Conservation (phyloP, 1,140 invertebrate genomes). For the Drosophila kurseongensis region DNA sequence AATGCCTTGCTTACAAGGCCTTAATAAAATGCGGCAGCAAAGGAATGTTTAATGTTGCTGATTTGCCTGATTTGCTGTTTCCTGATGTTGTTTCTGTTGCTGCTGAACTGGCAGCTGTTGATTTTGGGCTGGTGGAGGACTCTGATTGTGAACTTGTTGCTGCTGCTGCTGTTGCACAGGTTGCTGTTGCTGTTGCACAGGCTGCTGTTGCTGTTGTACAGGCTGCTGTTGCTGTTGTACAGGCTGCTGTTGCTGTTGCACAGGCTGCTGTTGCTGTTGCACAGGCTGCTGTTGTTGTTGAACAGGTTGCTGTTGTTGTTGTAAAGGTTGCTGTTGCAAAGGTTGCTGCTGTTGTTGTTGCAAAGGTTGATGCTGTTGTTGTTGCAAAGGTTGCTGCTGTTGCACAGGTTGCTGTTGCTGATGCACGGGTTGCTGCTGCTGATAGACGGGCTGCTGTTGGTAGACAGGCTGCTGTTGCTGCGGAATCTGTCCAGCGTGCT, state of each 20-base stretch:
- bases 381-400: constrained; percentile 18
- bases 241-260: constrained; percentile 37
- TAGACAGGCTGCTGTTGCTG: constrained; percentile 42
- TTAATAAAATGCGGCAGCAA: constrained; percentile 30
- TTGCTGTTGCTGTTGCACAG: constrained; percentile 22
- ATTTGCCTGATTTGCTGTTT: constrained; percentile 1
- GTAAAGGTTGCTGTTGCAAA: constrained; percentile 13
- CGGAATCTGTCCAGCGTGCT: constrained; percentile 61
- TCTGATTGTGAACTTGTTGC: constrained; percentile 40
- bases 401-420: constrained; percentile 27
- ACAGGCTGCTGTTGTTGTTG: constrained; percentile 18
- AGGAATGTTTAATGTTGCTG: constrained; percentile 62
- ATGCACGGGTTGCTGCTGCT: constrained; percentile 34
- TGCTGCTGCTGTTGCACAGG: constrained; percentile 34
- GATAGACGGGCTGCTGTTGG: constrained; percentile 30
- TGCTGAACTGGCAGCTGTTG: constrained; percentile 32
- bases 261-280: constrained; percentile 23
- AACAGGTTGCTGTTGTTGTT: constrained; percentile 20
- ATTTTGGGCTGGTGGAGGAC: constrained; percentile 21
- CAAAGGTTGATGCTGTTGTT: not conserved
- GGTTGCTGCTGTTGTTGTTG: constrained; percentile 30
- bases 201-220: constrained; percentile 30
- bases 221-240: constrained; percentile 34
- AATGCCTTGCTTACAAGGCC: constrained; percentile 18
- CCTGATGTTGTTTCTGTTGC: constrained; percentile 21